Conservation (phyloP, 2,797 vertebrate species). For the Cirrhinus mrigala region DNA sequence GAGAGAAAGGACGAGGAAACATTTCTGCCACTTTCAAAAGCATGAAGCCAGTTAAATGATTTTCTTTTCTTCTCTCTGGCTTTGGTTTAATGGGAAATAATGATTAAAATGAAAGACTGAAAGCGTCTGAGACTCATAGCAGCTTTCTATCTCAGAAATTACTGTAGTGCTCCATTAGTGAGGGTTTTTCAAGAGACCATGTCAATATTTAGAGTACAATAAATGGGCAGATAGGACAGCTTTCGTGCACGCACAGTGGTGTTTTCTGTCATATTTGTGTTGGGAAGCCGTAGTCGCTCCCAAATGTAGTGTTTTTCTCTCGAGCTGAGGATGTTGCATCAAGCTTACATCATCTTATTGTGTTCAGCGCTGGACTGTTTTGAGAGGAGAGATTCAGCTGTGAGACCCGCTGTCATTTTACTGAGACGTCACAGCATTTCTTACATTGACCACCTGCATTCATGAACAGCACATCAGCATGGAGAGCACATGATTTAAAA, state of each 20-base stretch:
- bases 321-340: slow-evolving; percentile 57
- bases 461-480: background rate
- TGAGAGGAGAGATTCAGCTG: slow-evolving; percentile 9
- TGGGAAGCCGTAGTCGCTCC: background rate
- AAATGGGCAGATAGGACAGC: background rate
- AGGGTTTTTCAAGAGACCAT: background rate
- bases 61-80: background rate
- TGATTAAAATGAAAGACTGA: slow-evolving; percentile 1
- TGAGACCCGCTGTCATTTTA: background rate
- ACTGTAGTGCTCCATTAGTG: slow-evolving; percentile 1
- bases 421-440: background rate
- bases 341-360: slow-evolving; percentile 66
- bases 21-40: slow-evolving; percentile 6
- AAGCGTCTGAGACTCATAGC: background rate
- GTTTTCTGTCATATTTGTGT: background rate
- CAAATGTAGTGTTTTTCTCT: background rate
- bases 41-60: background rate
- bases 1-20: background rate
- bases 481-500: background rate
- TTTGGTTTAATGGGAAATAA: background rate
- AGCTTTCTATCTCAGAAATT: background rate
- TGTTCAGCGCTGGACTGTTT: slow-evolving; percentile 33
- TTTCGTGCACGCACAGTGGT: background rate
- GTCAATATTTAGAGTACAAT: background rate
- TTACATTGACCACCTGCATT: background rate